These are phyloP conservation scores for Nephrotoma flavescens DNA, from an alignment of 2,888 invertebrate genomes.

Conservation along the genomic window DNA sequence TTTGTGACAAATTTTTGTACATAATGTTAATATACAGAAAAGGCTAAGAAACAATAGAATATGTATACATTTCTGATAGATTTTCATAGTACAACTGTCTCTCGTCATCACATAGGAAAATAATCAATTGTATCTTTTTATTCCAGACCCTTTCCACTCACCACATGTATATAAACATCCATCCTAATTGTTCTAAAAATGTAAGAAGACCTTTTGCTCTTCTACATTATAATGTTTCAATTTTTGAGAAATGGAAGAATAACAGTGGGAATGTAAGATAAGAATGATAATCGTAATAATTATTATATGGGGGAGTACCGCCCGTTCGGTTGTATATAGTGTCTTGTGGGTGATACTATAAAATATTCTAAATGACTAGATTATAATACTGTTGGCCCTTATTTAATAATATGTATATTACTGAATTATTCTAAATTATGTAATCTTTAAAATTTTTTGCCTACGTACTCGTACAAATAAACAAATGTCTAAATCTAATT, in stretches of 20 bases:
- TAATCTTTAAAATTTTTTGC: not conserved
- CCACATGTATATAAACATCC: not conserved
- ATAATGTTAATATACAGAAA: not conserved
- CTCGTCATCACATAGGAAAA: not conserved
- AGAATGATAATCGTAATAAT: not conserved
- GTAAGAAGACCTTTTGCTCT: not conserved
- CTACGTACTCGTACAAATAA: not conserved
- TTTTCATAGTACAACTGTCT: not conserved
- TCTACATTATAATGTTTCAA: not conserved
- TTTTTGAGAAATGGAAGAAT: not conserved
- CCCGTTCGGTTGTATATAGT: not conserved
- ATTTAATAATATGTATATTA: not conserved
- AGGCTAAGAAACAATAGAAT: not conserved
- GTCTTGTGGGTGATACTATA: not conserved
- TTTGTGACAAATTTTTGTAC: not conserved
- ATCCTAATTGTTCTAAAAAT: not conserved
- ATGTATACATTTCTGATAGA: not conserved
- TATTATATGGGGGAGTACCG: not conserved
- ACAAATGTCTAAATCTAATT: not conserved
- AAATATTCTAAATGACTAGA: not conserved
- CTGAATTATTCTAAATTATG: not conserved
- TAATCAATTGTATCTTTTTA: not conserved
- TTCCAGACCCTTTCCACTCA: not conserved
- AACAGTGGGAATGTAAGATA: not conserved
- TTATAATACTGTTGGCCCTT: not conserved